phyloP scores from a whole-genome alignment of 2,113 vertebrate genomes.

The Ochotona curzoniae region DNA sequence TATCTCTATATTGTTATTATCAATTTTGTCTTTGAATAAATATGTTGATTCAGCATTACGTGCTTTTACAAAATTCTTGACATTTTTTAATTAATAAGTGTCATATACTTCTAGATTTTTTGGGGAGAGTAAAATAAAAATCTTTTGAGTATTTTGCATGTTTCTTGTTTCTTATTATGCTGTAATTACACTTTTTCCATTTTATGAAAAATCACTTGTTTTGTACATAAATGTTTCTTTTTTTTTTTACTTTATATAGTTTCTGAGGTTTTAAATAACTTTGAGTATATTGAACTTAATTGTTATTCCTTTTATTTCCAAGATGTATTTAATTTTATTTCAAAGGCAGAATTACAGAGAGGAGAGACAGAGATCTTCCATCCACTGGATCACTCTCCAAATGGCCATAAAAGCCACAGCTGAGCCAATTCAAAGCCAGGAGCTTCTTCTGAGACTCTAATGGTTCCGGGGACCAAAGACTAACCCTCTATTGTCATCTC shows the following conservation, averaged over 20 bases:
- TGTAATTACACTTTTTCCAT: not conserved
- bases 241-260: not conserved
- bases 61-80: slow-evolving; percentile 4
- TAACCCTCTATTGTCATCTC: too few relatives aligned
- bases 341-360: too few relatives aligned
- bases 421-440: not conserved
- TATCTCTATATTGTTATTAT: not conserved
- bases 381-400: too few relatives aligned
- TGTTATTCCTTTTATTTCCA: not conserved
- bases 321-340: too few relatives aligned
- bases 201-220: not conserved
- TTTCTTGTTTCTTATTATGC: not conserved
- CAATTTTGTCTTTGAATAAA: slow-evolving; percentile 33
- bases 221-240: slow-evolving; percentile 19
- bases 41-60: not conserved
- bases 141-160: not conserved
- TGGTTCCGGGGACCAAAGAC: too few relatives aligned
- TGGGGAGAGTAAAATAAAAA: not conserved
- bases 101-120: not conserved
- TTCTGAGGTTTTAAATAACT: not conserved
- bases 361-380: too few relatives aligned
- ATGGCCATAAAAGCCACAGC: too few relatives aligned
- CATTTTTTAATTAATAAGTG: not conserved
- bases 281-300: slow-evolving; percentile 2
- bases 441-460: too few relatives aligned